Evolutionary conservation across 2,113 vertebrate genomes (phyloP).

Genomic region (Illadopsis cleaveri): DNA sequence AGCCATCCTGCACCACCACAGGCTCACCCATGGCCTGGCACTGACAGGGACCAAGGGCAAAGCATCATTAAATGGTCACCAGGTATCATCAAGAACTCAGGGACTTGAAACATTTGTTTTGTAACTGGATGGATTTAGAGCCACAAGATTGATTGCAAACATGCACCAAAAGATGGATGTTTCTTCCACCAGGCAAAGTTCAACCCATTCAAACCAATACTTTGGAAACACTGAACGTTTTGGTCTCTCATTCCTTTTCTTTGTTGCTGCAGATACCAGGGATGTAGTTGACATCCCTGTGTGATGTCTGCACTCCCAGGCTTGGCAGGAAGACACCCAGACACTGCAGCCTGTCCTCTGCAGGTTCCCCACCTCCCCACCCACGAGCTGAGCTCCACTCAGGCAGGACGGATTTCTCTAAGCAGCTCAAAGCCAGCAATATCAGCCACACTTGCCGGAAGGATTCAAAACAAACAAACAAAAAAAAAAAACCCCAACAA

Average conservation of each 20-base stretch:
- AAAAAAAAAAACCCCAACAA: background rate
- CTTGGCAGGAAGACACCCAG: accelerated
- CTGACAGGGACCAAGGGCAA: background rate
- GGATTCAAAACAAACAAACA: background rate
- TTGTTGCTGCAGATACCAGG: background rate
- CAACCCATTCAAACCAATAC: background rate
- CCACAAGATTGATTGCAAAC: background rate
- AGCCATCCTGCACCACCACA: background rate
- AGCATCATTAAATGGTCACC: background rate
- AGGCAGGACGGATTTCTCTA: background rate
- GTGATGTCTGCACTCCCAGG: background rate
- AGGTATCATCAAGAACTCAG: background rate
- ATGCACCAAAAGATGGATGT: background rate
- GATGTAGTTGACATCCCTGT: background rate
- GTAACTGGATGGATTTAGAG: background rate
- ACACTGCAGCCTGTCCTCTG: background rate
- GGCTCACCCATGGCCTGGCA: background rate
- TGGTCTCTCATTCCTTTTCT: background rate
- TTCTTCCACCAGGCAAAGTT: background rate
- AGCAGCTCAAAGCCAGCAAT: background rate
- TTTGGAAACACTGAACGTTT: background rate
- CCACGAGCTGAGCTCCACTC: background rate
- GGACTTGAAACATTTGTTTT: background rate
- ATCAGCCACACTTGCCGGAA: background rate
- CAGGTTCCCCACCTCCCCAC: background rate